Evolutionary conservation across 1,140 invertebrate species (phyloP).

Genomic region (Heliothis virescens): DNA sequence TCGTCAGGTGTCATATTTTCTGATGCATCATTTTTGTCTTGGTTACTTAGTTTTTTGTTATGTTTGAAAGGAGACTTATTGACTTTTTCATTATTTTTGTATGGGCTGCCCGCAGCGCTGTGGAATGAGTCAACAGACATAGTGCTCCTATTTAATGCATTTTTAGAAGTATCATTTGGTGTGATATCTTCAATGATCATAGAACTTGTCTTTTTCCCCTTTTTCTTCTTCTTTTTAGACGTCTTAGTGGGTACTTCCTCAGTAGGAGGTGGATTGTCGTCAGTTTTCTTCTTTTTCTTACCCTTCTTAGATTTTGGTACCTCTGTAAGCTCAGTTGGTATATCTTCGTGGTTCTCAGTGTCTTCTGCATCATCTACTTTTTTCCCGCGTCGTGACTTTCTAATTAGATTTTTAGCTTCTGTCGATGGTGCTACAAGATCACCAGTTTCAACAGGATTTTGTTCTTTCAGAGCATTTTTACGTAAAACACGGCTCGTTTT

Average conservation of each 20-base stretch:
- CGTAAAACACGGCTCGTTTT: slow-evolving; percentile 52
- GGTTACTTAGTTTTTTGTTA: slow-evolving; percentile 2
- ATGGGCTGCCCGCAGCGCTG: slow-evolving; percentile 75
- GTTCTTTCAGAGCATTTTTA: slow-evolving; percentile 70
- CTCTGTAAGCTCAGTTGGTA: slow-evolving; percentile 32
- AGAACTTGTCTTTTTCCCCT: slow-evolving; percentile 59
- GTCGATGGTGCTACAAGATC: slow-evolving; percentile 52
- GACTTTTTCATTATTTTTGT: not conserved
- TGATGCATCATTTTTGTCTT: not conserved
- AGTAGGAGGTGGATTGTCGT: slow-evolving; percentile 35
- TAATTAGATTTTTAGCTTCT: slow-evolving; percentile 56
- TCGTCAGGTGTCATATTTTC: not conserved
- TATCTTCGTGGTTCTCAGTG: slow-evolving; percentile 43
- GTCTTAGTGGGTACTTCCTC: slow-evolving; percentile 61
- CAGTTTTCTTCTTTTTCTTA: slow-evolving; percentile 65
- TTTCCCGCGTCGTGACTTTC: slow-evolving; percentile 30
- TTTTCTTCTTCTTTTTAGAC: slow-evolving; percentile 65
- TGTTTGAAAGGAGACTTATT: not conserved
- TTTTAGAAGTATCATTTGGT: slow-evolving; percentile 39
- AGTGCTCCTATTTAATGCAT: slow-evolving; percentile 59
- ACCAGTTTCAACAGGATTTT: slow-evolving; percentile 54
- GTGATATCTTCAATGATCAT: slow-evolving; percentile 50
- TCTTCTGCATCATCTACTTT: slow-evolving; percentile 18
- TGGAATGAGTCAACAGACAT: slow-evolving; percentile 74
- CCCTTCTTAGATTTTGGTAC: slow-evolving; percentile 50